Base-by-base conservation (phyloP, 1,140 invertebrate genomes). In the Lanistes nyassanus region DNA sequence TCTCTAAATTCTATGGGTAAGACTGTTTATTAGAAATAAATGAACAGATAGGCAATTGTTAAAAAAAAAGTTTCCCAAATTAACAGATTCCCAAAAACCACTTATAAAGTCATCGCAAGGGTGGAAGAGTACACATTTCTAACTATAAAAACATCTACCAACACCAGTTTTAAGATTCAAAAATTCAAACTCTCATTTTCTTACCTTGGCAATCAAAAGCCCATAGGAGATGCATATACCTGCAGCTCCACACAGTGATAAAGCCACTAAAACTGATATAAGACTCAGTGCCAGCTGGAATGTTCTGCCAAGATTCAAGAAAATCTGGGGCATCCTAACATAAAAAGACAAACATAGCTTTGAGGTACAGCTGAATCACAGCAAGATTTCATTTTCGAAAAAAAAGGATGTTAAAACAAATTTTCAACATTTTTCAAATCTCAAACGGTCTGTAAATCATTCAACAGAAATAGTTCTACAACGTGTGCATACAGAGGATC, bases 171-270 rank as follows among this genome's bases (percentile, higher is more conserved):
- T 4, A 1, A 11, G 29, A 36, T 19, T 31, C 9, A 36, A 0
- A 36, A 29, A 65, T 37, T 34, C 29, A 65, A 21, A 47, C 9
- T 47, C 42, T 47, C n/a, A 47, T 47, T 47, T 47, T 13, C 53
- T 65, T 70, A 81, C 80, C 77, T 79, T 76, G 37, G 76, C 31
- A 51, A 81, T 55, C 13, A 76, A 56, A 16, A 77, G 23, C 19
- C 77, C 36, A 39, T 77, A 79, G 11, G 64, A 75, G 3, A 78
- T 36, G 29, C 72, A 68, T 31, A 81, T 79, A n/a, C 76, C 78
- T 19, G 76, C 16, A 42, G 80, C n/a, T 37, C 80, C 80, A 78
- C 76, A 79, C 21, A 81, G 39, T 19, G 72, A 70, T 16, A 77
- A 26, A 23, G 80, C 64, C 19, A 68, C 26, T 21, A 76, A 69